A percentile compares a stretch with the other conserved stretches of the same genome.
Evolutionary conservation across 2,797 vertebrate species (phyloP).

Genomic region (Eulemur rubriventer): DNA sequence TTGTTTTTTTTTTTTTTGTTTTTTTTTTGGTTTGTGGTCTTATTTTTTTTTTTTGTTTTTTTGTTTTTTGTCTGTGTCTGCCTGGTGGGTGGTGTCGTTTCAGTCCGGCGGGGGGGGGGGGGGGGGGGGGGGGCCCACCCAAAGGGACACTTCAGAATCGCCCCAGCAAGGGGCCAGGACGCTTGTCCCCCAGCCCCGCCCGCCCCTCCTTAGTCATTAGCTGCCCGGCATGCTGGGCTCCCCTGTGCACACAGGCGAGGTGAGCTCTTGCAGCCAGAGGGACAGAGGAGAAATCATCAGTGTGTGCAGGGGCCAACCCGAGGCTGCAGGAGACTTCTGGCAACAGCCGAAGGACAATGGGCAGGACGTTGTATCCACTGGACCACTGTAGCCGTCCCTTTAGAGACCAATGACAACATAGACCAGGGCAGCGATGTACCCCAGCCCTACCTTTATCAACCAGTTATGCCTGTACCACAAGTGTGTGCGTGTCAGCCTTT

Average conservation of each 20-base stretch:
- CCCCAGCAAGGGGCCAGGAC: neutral
- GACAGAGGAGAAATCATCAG: too few species aligned
- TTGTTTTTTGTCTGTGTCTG: too few species aligned
- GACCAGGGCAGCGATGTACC: rapidly evolving
- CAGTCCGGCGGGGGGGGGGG: too few species aligned
- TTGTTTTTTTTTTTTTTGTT: too few species aligned
- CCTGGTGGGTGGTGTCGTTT: too few species aligned
- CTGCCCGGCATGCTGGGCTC: neutral
- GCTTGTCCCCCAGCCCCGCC: too few species aligned
- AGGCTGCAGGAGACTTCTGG: neutral
- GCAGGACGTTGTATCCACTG: neutral
- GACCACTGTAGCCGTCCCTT: too few species aligned
- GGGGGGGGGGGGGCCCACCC: neutral
- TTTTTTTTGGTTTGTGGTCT: too few species aligned
- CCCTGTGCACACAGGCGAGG: neutral
- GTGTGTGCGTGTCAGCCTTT: neutral
- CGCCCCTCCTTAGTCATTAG: neutral
- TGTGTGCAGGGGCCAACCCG: neutral
- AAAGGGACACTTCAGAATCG: neutral
- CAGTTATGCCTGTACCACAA: rapidly evolving
- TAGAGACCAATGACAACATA: neutral
- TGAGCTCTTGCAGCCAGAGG: neutral
- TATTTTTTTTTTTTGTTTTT: too few species aligned
- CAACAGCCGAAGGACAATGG: rapidly evolving
- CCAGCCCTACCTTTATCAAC: neutral